Evolutionary conservation across 2,797 vertebrate genomes (phyloP).

Genomic region (Orestias chungarensis): DNA sequence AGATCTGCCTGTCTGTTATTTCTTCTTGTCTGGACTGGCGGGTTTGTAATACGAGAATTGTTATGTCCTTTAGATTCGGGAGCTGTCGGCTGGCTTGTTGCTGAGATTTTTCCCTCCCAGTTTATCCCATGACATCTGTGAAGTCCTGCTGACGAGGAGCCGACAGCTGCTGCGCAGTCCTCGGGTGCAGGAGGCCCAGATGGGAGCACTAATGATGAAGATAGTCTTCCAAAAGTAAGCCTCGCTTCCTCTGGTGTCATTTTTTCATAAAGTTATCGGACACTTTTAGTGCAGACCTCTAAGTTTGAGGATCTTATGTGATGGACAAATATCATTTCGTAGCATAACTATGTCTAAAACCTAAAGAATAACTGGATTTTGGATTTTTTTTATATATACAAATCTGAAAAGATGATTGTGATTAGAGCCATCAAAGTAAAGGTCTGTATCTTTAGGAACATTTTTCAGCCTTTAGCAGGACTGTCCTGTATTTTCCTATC

Average conservation of each 20-base stretch:
- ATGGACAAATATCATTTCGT: neutral
- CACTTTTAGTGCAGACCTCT: neutral
- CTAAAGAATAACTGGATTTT: neutral
- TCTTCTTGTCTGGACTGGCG: neutral
- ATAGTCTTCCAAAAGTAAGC: slow-evolving; percentile 86
- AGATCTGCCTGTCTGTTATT: neutral
- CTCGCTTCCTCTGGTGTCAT: neutral
- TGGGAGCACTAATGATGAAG: slow-evolving; percentile 84
- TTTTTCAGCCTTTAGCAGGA: neutral
- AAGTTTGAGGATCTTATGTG: neutral
- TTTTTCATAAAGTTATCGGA: neutral
- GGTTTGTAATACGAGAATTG: neutral
- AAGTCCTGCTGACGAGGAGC: slow-evolving; percentile 73
- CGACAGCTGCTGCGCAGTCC: slow-evolving; percentile 81
- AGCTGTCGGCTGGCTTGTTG: slow-evolving; percentile 84
- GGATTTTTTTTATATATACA: neutral
- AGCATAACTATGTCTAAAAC: neutral
- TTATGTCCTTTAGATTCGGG: slow-evolving; percentile 81
- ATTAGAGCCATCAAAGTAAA: neutral
- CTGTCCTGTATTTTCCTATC: neutral
- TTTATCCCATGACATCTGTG: slow-evolving; percentile 68
- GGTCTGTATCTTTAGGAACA: neutral
- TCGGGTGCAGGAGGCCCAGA: slow-evolving; percentile 88
- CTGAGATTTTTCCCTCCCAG: slow-evolving; percentile 79
- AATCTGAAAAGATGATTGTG: neutral